Percentiles rank a stretch among this genome's conserved stretches.
These are phyloP conservation scores for Passer montanus DNA, from an alignment of 2,113 vertebrate species.

Conservation along the genomic window DNA sequence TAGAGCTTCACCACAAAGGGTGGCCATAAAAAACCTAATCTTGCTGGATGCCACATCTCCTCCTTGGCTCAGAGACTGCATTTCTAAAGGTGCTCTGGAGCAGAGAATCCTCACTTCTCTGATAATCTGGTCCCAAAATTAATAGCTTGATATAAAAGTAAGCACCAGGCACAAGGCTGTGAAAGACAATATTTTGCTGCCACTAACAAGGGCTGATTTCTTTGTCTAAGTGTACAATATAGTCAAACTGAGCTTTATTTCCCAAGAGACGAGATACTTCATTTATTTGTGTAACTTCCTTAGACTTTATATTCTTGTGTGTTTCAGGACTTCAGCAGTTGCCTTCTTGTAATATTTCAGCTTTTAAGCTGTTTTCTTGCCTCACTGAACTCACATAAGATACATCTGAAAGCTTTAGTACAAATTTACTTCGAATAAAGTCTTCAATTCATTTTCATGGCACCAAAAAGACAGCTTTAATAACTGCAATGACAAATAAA, in stretches of 20 bases:
- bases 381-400: constrained; percentile 86
- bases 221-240: constrained; percentile 51
- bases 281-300: constrained; percentile 70
- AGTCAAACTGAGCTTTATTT: constrained; percentile 64
- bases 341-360: constrained; percentile 80
- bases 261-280: constrained; percentile 62
- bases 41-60: background rate
- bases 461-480: constrained; percentile 92
- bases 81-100: background rate
- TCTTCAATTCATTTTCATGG: constrained; percentile 88
- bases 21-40: background rate
- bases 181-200: constrained; percentile 61
- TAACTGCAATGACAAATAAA: constrained; percentile 94
- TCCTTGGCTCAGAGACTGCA: background rate
- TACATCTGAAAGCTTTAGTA: constrained; percentile 87
- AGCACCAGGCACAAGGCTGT: constrained; percentile 13
- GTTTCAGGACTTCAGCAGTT: constrained; percentile 73
- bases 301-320: constrained; percentile 66
- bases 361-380: constrained; percentile 86
- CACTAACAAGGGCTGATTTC: constrained; percentile 66
- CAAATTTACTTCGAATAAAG: constrained; percentile 88
- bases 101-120: background rate
- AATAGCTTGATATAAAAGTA: constrained; percentile 21
- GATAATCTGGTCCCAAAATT: background rate
- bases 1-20: rapidly evolving